phyloP scores from a whole-genome alignment of 2,797 vertebrate genomes.

The Takifugu ocellatus region DNA sequence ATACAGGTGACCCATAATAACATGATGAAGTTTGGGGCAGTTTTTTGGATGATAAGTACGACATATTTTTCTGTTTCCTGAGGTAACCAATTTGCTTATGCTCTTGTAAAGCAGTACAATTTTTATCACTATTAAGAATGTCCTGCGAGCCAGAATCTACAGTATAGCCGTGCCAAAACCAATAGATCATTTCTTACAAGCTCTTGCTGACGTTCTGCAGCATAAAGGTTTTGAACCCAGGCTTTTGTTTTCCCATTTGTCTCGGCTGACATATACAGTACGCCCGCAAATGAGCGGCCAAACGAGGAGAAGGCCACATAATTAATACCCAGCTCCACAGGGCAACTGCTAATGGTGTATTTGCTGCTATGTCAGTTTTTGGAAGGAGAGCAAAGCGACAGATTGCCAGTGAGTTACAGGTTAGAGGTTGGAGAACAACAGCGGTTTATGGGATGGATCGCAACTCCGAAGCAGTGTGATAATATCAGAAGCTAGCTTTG shows the following conservation, averaged over 20 bases:
- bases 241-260: constrained; percentile 74
- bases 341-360: constrained; percentile 70
- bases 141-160: constrained; percentile 55
- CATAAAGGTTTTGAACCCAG: constrained; percentile 61
- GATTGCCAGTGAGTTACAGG: constrained; percentile 25
- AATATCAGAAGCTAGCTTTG: too few relatives aligned
- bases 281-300: constrained; percentile 73
- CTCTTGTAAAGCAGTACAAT: constrained; percentile 26
- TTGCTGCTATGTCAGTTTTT: constrained; percentile 59
- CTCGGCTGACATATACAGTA: constrained; percentile 73
- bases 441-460: too few relatives aligned
- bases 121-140: constrained; percentile 45
- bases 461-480: too few relatives aligned
- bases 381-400: constrained; percentile 37
- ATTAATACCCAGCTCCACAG: constrained; percentile 67
- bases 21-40: constrained; percentile 26
- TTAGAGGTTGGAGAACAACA: constrained; percentile 19
- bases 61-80: too few relatives aligned
- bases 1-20: constrained; percentile 16
- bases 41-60: neutral
- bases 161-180: constrained; percentile 58
- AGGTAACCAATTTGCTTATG: too few relatives aligned
- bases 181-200: constrained; percentile 75
- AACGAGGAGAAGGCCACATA: constrained; percentile 67
- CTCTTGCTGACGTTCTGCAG: constrained; percentile 67